These are phyloP conservation scores for Mycalesis mineus DNA, from an alignment of 2,888 invertebrate species.

Conservation along the genomic window DNA sequence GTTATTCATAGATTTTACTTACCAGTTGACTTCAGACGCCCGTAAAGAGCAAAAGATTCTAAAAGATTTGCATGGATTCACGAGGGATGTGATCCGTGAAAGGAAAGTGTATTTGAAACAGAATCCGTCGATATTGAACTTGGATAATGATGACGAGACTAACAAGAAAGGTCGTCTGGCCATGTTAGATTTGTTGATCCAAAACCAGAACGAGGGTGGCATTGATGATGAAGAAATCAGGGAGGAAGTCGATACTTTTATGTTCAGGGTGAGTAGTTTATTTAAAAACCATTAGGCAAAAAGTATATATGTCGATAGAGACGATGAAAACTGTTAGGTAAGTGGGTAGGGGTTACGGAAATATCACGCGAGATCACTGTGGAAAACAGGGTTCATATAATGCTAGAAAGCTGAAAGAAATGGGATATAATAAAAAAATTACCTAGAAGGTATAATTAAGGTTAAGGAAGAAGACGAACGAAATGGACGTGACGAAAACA, in stretches of 20 bases:
- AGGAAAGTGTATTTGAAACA: slow-evolving; percentile 36
- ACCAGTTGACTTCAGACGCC: slow-evolving; percentile 12
- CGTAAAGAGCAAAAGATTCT: slow-evolving; percentile 37
- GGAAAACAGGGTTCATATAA: no score
- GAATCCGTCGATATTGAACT: slow-evolving; percentile 22
- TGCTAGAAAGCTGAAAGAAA: no score
- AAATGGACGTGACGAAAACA: no score
- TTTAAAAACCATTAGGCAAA: no score
- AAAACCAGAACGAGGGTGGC: slow-evolving; percentile 74
- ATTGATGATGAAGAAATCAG: slow-evolving; percentile 79
- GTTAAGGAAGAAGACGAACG: no score
- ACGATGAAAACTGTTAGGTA: no score
- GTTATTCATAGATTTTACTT: slow-evolving; percentile 20
- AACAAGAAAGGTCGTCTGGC: slow-evolving; percentile 51
- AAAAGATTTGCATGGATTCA: slow-evolving; percentile 69
- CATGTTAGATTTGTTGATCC: slow-evolving; percentile 81
- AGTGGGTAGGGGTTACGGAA: no score
- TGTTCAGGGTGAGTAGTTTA: slow-evolving; percentile 81
- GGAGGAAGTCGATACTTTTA: slow-evolving; percentile 85
- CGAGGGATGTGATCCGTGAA: slow-evolving; percentile 69
- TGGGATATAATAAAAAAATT: no score
- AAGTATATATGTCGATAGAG: no score
- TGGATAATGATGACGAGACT: slow-evolving; percentile 26
- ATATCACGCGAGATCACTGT: no score
- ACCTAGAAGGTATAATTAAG: no score